These are phyloP conservation scores for Herminia tarsipennalis DNA, from an alignment of 2,888 invertebrate species.

Conservation along the genomic window DNA sequence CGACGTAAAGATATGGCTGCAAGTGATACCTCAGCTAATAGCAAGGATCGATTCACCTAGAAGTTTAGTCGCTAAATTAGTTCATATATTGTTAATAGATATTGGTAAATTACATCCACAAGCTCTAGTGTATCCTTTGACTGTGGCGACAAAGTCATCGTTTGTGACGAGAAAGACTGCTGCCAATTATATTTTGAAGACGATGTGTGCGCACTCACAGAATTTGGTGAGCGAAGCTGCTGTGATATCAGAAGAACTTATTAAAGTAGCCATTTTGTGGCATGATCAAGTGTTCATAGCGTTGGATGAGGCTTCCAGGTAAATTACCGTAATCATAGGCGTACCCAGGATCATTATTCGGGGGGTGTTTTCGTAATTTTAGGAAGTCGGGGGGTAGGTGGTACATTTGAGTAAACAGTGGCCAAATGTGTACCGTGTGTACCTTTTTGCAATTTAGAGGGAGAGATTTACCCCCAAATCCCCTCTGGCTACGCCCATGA, in stretches of 20 bases:
- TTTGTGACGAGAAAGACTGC: constrained; percentile 93
- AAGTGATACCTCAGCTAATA: constrained; percentile 99
- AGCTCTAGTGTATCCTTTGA: constrained; percentile 98
- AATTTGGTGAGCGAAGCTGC: constrained; percentile 97
- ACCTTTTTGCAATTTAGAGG: too few species aligned
- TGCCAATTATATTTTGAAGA: constrained; percentile 97
- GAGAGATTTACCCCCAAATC: too few species aligned
- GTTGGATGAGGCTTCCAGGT: constrained; percentile 94
- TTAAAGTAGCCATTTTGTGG: constrained; percentile 99
- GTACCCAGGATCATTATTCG: too few species aligned
- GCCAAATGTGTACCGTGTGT: too few species aligned
- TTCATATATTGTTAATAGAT: constrained; percentile 97
- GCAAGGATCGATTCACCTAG: constrained; percentile 98
- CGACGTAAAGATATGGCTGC: constrained; percentile 99
- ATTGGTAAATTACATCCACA: constrained; percentile 99
- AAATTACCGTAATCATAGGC: neutral
- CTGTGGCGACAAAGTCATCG: constrained; percentile 98
- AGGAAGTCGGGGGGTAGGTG: too few species aligned
- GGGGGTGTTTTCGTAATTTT: too few species aligned
- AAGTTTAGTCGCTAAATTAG: constrained; percentile 94
- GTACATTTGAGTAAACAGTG: too few species aligned
- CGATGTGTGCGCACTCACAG: constrained; percentile 97
- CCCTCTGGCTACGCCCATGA: too few species aligned
- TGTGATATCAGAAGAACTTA: constrained; percentile 97
- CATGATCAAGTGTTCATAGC: constrained; percentile 95